Base-by-base conservation (phyloP, 2,888 invertebrate species). In the Scaptomyza polygonia region DNA sequence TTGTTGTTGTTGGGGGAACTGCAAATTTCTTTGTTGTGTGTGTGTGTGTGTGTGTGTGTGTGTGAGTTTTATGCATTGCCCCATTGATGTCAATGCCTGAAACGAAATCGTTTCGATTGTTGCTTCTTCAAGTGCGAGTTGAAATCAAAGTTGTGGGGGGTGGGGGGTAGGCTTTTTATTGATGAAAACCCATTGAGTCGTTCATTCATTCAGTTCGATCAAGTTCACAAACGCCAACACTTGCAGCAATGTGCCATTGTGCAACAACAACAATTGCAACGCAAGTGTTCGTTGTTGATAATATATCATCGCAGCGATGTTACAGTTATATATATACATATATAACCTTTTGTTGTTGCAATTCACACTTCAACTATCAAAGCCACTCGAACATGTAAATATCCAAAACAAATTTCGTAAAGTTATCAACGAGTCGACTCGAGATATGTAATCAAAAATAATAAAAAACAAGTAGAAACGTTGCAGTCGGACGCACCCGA, bases 61-160 rank as follows among this genome's bases (percentile, higher is more conserved):
- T 16, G 34, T 67, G 58, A 54, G 51, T 39, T 55, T 52, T 43
- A 21, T 54, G 56, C 21, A 21, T 21, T 66, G 55, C 55, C 55
- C 66, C 55, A 55, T 64, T 58, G 56, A 72, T 62, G 66, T 72
- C 72, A 56, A 49, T 59, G 64, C 64, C 49, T 67, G 80, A 61
- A 79, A 83, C 62, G 59, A 83, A 79, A 77, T 74, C 79, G 85
- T 68, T 85, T 85, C 68, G 62, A 72, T 80, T 85, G 82, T 77
- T 79, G 74, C 64, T 56, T 69, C 64, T 56, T 69, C 72, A 65
- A 81, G 82, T 68, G 75, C 58, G 12, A 43, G 18, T 52, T 64
- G 14, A 25, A 62, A 27, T 34, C 14, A 12, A 16, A 40, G 7
- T 14, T 21, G 29, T 9, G 11, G 21, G 21, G 21, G 21, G n/a